phyloP scores from a whole-genome alignment of 2,888 invertebrate species.

The Meandrusa payeni region DNA sequence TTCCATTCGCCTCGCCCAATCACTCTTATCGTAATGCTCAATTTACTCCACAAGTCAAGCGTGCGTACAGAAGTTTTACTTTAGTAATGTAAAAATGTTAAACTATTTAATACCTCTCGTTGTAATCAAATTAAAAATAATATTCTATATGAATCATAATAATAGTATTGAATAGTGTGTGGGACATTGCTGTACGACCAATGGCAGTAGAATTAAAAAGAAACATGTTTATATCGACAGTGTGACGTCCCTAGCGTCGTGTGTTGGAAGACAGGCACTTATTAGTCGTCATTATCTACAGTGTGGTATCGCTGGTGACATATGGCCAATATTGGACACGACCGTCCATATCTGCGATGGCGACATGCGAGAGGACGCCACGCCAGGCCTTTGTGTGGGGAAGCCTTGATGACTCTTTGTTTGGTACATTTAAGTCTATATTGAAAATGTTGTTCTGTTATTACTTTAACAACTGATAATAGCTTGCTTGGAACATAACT shows the following conservation, averaged over 20 bases:
- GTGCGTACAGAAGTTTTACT: no score
- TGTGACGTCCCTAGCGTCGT: constrained; percentile 43
- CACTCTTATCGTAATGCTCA: no score
- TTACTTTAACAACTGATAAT: constrained; percentile 1
- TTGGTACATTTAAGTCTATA: constrained; percentile 12
- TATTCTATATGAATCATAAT: no score
- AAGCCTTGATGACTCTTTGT: constrained; percentile 63
- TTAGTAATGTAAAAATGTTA: no score
- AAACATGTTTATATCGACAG: constrained; percentile 35
- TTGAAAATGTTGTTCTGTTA: constrained; percentile 2
- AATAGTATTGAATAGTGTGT: no score
- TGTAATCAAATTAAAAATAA: no score
- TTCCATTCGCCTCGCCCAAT: no score
- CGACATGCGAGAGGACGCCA: constrained; percentile 60
- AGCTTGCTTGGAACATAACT: no score
- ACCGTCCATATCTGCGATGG: constrained; percentile 50
- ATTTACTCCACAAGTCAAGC: no score
- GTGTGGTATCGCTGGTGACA: constrained; percentile 71
- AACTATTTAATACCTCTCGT: no score
- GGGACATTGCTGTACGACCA: no score
- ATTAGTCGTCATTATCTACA: constrained; percentile 75
- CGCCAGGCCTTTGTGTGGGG: constrained; percentile 50
- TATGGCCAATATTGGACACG: constrained; percentile 74
- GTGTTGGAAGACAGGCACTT: constrained; percentile 76
- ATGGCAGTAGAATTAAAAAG: no score